Conservation (phyloP, 2,113 vertebrate species). For the Saccopteryx bilineata region DNA sequence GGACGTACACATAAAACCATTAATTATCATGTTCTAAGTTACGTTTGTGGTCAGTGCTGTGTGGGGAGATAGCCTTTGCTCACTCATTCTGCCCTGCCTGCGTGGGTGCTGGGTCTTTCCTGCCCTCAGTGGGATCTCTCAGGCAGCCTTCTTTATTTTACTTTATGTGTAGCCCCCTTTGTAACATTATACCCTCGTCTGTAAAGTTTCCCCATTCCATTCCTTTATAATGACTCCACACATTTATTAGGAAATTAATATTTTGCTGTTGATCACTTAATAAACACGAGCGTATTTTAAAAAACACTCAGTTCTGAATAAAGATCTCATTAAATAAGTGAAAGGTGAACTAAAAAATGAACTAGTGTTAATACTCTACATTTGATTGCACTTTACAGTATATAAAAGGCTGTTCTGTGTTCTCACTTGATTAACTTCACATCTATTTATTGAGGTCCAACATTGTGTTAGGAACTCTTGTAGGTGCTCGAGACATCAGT, state of each 20-base stretch:
- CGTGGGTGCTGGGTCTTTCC: background rate
- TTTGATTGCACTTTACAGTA: slow-evolving; percentile 25
- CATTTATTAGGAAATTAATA: slow-evolving; percentile 68
- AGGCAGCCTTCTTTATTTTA: background rate
- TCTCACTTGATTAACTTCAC: background rate
- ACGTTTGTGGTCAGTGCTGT: background rate
- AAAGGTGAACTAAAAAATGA: background rate
- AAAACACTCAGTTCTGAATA: slow-evolving; percentile 36
- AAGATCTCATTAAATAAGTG: slow-evolving; percentile 26
- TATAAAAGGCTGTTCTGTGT: background rate
- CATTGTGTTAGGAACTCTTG: background rate
- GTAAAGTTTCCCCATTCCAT: background rate
- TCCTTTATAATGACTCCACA: slow-evolving; percentile 21
- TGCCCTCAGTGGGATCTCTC: background rate
- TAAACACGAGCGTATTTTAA: slow-evolving; percentile 74
- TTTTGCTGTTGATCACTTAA: slow-evolving; percentile 73
- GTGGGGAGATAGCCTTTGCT: background rate
- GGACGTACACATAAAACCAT: background rate
- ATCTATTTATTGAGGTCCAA: slow-evolving; percentile 21
- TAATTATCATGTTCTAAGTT: background rate
- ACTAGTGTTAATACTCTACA: background rate
- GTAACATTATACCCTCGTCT: background rate
- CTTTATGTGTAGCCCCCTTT: background rate
- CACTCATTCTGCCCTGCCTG: background rate
- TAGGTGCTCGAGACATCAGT: background rate